These are phyloP conservation scores for Galleria mellonella DNA, from an alignment of 1,140 invertebrate species.

Conservation along the genomic window DNA sequence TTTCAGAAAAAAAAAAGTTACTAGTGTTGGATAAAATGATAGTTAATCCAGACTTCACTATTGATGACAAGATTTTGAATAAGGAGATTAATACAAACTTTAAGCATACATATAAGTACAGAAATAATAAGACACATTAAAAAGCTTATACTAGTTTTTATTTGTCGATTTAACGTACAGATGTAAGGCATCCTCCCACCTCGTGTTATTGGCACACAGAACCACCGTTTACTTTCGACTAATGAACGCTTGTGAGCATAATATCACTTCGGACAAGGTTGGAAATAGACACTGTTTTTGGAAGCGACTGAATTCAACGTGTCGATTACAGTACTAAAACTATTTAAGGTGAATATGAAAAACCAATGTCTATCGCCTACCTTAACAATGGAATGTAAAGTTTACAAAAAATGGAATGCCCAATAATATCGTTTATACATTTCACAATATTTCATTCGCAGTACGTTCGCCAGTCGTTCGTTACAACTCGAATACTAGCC, in stretches of 20 bases:
- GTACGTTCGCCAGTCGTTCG: constrained; percentile 33
- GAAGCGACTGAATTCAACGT: no score
- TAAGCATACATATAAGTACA: constrained; percentile 1
- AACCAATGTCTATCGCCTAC: no score
- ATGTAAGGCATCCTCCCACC: constrained; percentile 66
- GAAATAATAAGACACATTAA: constrained; percentile 46
- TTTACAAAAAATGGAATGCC: constrained; percentile 43
- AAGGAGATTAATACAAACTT: background rate
- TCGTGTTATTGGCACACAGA: constrained; percentile 64
- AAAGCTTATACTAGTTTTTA: constrained; percentile 70
- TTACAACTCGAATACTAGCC: constrained; percentile 33
- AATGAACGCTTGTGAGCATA: constrained; percentile 34
- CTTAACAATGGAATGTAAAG: constrained; percentile 40
- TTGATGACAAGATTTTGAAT: background rate
- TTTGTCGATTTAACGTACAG: constrained; percentile 70
- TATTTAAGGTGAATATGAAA: no score
- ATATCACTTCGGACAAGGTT: constrained; percentile 33
- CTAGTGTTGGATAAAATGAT: no score
- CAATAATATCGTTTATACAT: constrained; percentile 24
- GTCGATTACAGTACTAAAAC: no score
- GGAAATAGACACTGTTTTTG: no score
- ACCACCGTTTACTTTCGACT: constrained; percentile 41
- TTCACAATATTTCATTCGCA: constrained; percentile 18
- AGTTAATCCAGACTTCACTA: no score
- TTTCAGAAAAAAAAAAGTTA: no score